Percentiles rank a stretch among this genome's conserved stretches.
phyloP scores from a whole-genome alignment of 1,140 invertebrate genomes.

The Zaprionus vittiger region DNA sequence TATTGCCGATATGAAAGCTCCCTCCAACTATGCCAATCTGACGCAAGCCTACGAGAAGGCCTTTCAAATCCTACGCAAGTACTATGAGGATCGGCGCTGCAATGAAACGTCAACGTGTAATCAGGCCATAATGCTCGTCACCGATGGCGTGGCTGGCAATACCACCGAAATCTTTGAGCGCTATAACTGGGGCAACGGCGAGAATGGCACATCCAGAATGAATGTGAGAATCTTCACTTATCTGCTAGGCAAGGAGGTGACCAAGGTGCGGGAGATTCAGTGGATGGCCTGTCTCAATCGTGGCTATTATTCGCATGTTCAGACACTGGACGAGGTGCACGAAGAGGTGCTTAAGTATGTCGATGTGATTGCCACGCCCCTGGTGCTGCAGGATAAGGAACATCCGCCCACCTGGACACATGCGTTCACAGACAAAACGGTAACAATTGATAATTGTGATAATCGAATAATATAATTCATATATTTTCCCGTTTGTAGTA shows the following conservation, averaged over 20 bases:
- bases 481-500: conserved; percentile 50
- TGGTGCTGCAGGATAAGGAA: conserved; percentile 90
- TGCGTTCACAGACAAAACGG: conserved; percentile 93
- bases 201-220: conserved; percentile 86
- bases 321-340: conserved; percentile 95
- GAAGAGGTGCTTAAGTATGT: conserved; percentile 97
- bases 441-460: conserved; percentile 69
- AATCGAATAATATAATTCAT: background rate
- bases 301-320: conserved; percentile 97
- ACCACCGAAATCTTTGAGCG: conserved; percentile 94
- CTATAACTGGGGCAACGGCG: conserved; percentile 91
- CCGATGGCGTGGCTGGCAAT: conserved; percentile 97
- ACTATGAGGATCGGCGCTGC: conserved; percentile 86
- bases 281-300: conserved; percentile 98
- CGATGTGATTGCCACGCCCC: conserved; percentile 93
- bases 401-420: conserved; percentile 96
- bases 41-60: conserved; percentile 93
- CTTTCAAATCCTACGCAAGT: conserved; percentile 92
- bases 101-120: conserved; percentile 90
- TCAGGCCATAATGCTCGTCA: conserved; percentile 99
- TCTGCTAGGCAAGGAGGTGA: conserved; percentile 97
- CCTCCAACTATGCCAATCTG: conserved; percentile 94
- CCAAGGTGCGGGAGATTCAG: conserved; percentile 94
- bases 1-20: conserved; percentile 87
- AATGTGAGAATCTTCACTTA: conserved; percentile 98